Base-by-base conservation (phyloP, 2,888 invertebrate species). In the Keiferia lycopersicella region DNA sequence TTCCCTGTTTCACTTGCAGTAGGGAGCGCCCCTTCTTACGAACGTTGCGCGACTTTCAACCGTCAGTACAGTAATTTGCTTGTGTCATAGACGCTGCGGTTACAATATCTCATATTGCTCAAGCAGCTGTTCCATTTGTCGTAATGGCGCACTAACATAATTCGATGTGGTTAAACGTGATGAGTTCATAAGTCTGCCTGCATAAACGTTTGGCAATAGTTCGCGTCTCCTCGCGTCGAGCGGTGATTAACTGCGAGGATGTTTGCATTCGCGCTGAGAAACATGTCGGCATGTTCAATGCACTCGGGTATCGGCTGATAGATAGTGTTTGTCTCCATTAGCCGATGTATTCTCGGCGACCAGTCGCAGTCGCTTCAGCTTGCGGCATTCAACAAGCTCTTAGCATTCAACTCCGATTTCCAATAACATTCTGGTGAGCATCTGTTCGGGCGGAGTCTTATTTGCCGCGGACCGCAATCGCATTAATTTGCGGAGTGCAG, bases 401-500 rank as follows among this genome's bases (percentile, higher is more conserved):
- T 51, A 53, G 50, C 26, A 63, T 63, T 57, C 57, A 51, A 61
- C 50, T 16, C 34, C 26, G 62, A 53, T 56, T 51, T 39, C 62
- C 62, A 56, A 62, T 39, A 50, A 20, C 39, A 16, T 50, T 48
- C 18, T 18, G 60, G 39, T 38, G 50, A 61, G 62, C 62, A 62
- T 34, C 51, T 62, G 62, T 30, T 53, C 53, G n/a, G 53, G 30
- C 7, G 34, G 16, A 51, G 77, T 73, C 77, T 81, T 79, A 80
- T 81, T 83, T 80, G 80, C 79, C 79, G 71, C 78, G 69, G 74
- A 75, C 83, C 87, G 81, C 87, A 89, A 88, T 88, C 81, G 84
- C 84, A 89, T 89, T 88, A 90, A 88, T 88, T 87, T 87, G 87
- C 82, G 83, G 85, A 87, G 86, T 87, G 88, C 85, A 84, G 76